Evolutionary conservation across 1,140 invertebrate genomes (phyloP), one percentile per base, ranked within the genome.

Genomic region (Lasioglossum baleicum): DNA sequence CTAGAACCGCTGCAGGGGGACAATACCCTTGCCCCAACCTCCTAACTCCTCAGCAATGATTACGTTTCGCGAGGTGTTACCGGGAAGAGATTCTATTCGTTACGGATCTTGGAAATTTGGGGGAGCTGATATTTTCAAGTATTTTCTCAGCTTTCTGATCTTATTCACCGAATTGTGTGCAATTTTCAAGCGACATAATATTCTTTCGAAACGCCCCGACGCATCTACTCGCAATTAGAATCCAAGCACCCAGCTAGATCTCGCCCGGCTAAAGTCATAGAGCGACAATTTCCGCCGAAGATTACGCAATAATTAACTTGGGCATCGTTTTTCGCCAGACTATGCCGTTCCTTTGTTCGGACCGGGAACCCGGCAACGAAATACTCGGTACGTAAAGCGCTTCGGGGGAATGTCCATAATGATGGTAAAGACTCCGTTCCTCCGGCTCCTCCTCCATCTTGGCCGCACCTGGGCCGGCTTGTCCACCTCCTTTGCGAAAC

Each of bases 371-470:
- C 31, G 76, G 60, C 85, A 83, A 81, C 81, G 75, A 88, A 87
- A 86, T 83, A 77, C 80, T 71, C 73, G 87, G 86, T 85, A 87
- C 86, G 83, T 88, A 86, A 11, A 80, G 68, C 42, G 51, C 53
- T 80, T 79, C 64, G 75, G 68, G 81, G 80, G 73, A 70, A 86
- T 73, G 83, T 75, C 63, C 64, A 75, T 85, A 86, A 86, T 67
- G 80, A 87, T 72, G 83, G 83, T 81, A 82, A 87, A 82, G 87
- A 88, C 78, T 84, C 83, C 48, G 75, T 71, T 78, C 80, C 64
- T 44, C 64, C 81, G 74, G 68, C 79, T 40, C 66, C 51, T 17
- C 13, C 44, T 17, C 26, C 58, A 51, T 15, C 83, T 26, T 42
- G 31, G 10, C 2, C 26, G 60, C 26, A 13, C 76, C 66, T 68